Evolutionary conservation across 2,888 invertebrate genomes (phyloP).

Genomic region (Rugalucina vietnamica): DNA sequence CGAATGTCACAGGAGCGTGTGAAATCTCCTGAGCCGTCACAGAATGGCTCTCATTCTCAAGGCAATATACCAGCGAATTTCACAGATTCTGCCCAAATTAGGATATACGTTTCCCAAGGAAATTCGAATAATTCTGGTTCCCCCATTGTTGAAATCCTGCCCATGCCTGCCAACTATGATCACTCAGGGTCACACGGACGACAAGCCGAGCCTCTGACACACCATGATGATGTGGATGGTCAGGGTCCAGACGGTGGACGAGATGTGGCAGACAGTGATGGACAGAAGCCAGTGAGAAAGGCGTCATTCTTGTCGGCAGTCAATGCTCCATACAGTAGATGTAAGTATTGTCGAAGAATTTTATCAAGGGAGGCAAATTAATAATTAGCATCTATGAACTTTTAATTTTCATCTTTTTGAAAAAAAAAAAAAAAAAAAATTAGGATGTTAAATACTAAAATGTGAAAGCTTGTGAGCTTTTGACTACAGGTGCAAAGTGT

Average conservation of each 20-base stretch:
- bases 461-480: no score
- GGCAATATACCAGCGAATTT: slow-evolving; percentile 53
- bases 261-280: slow-evolving; percentile 54
- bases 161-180: slow-evolving; percentile 58
- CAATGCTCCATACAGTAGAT: slow-evolving; percentile 74
- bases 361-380: no score
- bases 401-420: no score
- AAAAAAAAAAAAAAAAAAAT: no score
- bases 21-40: slow-evolving; percentile 51
- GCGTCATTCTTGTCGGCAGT: slow-evolving; percentile 82
- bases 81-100: slow-evolving; percentile 68
- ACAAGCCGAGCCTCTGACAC: neutral
- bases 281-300: slow-evolving; percentile 76
- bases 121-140: slow-evolving; percentile 68
- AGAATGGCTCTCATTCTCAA: slow-evolving; percentile 55
- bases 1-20: slow-evolving; percentile 62
- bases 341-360: slow-evolving; percentile 71
- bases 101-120: slow-evolving; percentile 75
- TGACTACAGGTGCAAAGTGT: no score
- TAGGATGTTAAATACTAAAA: no score
- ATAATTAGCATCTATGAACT: no score
- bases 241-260: slow-evolving; percentile 18
- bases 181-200: slow-evolving; percentile 30
- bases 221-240: slow-evolving; percentile 19
- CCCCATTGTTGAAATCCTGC: slow-evolving; percentile 74